These are phyloP conservation scores for Diceros bicornis DNA, from an alignment of 2,797 vertebrate genomes.

Conservation along the genomic window DNA sequence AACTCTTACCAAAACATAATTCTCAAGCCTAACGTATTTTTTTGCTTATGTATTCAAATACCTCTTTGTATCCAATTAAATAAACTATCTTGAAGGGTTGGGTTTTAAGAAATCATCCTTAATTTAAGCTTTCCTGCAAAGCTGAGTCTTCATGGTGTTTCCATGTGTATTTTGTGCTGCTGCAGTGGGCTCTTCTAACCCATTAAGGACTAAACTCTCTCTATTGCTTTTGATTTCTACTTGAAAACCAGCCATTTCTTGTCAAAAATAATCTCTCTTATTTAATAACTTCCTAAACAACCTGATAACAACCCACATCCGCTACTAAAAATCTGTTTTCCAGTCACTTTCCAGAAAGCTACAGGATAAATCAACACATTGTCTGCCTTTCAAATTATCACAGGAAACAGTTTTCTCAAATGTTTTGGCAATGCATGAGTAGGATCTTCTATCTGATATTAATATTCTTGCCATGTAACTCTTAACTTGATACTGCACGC, in stretches of 20 bases:
- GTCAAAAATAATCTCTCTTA: background rate
- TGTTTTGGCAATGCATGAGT: slow-evolving; percentile 14
- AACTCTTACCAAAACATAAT: background rate
- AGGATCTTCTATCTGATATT: background rate
- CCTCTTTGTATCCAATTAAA: background rate
- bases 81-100: background rate
- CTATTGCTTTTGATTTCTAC: background rate
- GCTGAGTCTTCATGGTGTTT: background rate
- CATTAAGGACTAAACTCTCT: background rate
- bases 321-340: slow-evolving; percentile 31
- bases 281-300: background rate
- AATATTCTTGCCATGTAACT: slow-evolving; percentile 1
- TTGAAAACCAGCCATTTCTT: background rate
- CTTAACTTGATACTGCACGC: background rate
- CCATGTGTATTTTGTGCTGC: background rate
- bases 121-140: slow-evolving; percentile 18
- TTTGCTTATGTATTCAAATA: background rate
- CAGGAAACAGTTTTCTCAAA: background rate
- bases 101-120: background rate
- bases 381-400: background rate
- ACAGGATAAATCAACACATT: background rate
- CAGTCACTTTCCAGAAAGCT: background rate
- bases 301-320: background rate
- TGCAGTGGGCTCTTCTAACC: background rate
- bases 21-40: background rate